Evolutionary conservation across 2,113 vertebrate species (phyloP), one percentile per base, ranked within the genome.

Genomic region (Leucosticte australis): DNA sequence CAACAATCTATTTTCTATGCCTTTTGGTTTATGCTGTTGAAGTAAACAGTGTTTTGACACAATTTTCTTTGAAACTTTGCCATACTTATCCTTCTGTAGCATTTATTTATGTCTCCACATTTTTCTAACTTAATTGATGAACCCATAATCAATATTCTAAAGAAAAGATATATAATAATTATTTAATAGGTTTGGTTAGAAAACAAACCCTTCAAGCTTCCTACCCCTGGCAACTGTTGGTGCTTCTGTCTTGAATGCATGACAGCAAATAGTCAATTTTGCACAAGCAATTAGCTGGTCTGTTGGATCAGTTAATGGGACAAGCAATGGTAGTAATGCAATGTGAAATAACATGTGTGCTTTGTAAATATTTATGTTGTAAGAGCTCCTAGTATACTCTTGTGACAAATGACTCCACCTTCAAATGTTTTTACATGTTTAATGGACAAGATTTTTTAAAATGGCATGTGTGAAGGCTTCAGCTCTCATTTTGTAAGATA

Each of bases 281-380:
- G 60, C 87, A 87, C 65, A 68, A 83, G 78, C 68, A 89, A 97
- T 86, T 98, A 97, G 97, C 75, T 96, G 89, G 80, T 90, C 96
- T 97, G 96, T 94, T 96, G 87, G 67, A 92, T 93, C 77, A 78
- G 91, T 90, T 98, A 98, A 98, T 98, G 95, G 95, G 96, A 92
- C 62, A 81, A 93, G 49, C 97, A 67, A 87, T 81, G 65, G 92
- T 63, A 80, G 92, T 96, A 97, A 96, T 57, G 76, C 87, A 13
- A 50, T 73, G 62, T 90, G 95, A 96, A 97, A 94, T 97, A 89
- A 83, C 78, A 97, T 96, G 98, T 98, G 98, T 97, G 96, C 95
- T 96, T 94, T 92, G 94, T 98, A 98, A 98, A 98, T 98, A 98
- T 98, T 96, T 97, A 96, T 97, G 87, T 88, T 95, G 39, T 86